Percentiles rank a stretch among this genome's conserved stretches.
Evolutionary conservation across 23 tunicate genomes (phyloP).

Genomic region (Diplosoma virens): DNA sequence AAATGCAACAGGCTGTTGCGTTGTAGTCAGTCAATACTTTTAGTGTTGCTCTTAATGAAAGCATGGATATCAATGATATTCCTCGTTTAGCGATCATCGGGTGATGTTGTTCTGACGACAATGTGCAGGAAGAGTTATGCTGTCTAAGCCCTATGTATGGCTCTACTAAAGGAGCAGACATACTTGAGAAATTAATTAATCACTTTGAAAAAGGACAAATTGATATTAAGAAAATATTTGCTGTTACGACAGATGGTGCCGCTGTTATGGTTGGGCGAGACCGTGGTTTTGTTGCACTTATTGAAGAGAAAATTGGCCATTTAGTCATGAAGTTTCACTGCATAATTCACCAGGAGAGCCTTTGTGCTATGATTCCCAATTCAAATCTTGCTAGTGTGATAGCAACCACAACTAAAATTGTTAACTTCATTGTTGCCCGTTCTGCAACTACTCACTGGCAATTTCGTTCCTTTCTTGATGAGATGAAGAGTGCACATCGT

Average conservation of each 20-base stretch:
- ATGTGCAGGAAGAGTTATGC: slow-evolving; percentile 34
- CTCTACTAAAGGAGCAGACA: slow-evolving; percentile 39
- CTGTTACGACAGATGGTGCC: slow-evolving; percentile 34
- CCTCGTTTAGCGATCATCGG: slow-evolving; percentile 37
- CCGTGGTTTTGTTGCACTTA: slow-evolving; percentile 17
- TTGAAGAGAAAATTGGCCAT: slow-evolving; percentile 2
- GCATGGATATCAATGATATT: slow-evolving; percentile 28
- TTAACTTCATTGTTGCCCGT: slow-evolving; percentile 35
- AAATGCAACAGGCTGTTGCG: slow-evolving; percentile 25
- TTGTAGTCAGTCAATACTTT: slow-evolving; percentile 18
- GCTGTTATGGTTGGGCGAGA: too few relatives aligned
- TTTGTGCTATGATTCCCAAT: slow-evolving; percentile 41
- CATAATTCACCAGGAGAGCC: slow-evolving; percentile 40
- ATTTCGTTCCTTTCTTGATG: slow-evolving; percentile 50
- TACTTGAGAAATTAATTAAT: slow-evolving; percentile 22
- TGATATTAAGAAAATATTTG: slow-evolving; percentile 25
- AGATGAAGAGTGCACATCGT: slow-evolving; percentile 51
- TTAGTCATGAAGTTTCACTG: slow-evolving; percentile 32
- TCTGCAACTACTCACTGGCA: slow-evolving; percentile 56
- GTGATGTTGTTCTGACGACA: slow-evolving; percentile 24
- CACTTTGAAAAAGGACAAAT: slow-evolving; percentile 24
- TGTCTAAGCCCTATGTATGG: slow-evolving; percentile 43
- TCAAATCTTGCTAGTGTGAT: slow-evolving; percentile 32
- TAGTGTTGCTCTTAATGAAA: slow-evolving; percentile 39
- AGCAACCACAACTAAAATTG: slow-evolving; percentile 27